Evolutionary conservation across 2,113 vertebrate species (phyloP).

Genomic region (Garra rufa): DNA sequence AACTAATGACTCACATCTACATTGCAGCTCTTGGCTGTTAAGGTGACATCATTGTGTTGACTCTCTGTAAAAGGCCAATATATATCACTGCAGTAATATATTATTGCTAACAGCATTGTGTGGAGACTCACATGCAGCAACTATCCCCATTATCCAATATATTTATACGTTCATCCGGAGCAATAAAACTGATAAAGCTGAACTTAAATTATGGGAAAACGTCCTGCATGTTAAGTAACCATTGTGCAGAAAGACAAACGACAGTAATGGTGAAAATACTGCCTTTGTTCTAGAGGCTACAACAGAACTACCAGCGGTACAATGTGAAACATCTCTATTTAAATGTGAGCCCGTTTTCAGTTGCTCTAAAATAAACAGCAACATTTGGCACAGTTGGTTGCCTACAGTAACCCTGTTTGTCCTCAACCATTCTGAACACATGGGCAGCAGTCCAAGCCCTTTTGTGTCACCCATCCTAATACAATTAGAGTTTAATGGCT

Average conservation of each 20-base stretch:
- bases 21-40: constrained; percentile 59
- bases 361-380: constrained; percentile 48
- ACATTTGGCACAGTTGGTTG: constrained; percentile 56
- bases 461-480: constrained; percentile 58
- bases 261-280: constrained; percentile 12
- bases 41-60: constrained; percentile 63
- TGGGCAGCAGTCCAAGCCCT: constrained; percentile 46
- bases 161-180: constrained; percentile 30
- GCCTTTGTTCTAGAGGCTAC: neutral
- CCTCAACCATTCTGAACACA: constrained; percentile 54
- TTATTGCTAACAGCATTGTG: constrained; percentile 40
- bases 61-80: constrained; percentile 29
- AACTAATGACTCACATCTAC: constrained; percentile 19
- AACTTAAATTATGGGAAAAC: constrained; percentile 43
- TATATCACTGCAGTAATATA: constrained; percentile 19
- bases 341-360: constrained; percentile 42
- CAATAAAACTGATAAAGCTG: constrained; percentile 40
- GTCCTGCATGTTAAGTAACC: constrained; percentile 20
- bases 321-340: constrained; percentile 25
- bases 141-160: neutral
- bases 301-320: constrained; percentile 23
- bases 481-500: constrained; percentile 58
- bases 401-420: constrained; percentile 61
- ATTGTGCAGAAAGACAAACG: constrained; percentile 18
- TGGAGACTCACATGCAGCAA: constrained; percentile 2